Evolutionary conservation across 2,797 vertebrate species (phyloP).

Genomic region (Squalus acanthias): DNA sequence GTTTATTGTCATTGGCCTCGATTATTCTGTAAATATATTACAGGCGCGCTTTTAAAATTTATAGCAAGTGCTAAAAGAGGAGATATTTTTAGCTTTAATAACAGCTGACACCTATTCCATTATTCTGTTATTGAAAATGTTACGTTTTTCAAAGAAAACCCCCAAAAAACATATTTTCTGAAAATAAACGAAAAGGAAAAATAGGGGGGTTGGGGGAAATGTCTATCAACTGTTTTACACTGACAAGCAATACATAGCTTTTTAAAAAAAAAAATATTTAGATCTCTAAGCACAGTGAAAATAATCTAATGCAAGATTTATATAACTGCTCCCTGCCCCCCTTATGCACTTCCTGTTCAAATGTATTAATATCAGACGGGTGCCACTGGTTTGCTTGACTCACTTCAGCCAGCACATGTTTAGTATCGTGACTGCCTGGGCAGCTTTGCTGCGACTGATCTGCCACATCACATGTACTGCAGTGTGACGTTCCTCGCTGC

Average conservation of each 20-base stretch:
- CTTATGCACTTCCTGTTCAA: conserved; percentile 46
- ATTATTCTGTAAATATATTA: conserved; percentile 70
- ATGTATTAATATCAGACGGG: conserved; percentile 43
- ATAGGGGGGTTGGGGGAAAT: too few species aligned
- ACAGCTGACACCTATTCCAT: neutral
- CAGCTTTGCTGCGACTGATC: conserved; percentile 30
- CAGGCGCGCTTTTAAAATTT: neutral
- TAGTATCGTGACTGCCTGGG: conserved; percentile 41
- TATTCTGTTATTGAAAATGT: neutral
- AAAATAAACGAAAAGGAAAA: neutral
- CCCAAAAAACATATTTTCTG: neutral
- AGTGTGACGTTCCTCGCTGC: conserved; percentile 48
- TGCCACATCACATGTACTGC: conserved; percentile 41
- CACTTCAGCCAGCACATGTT: conserved; percentile 48
- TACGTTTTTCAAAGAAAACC: neutral
- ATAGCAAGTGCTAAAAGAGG: neutral
- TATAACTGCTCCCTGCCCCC: neutral
- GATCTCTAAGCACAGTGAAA: conserved; percentile 27
- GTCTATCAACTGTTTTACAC: neutral
- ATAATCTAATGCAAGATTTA: conserved; percentile 50
- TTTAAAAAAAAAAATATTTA: neutral
- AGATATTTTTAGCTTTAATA: neutral
- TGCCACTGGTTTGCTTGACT: conserved; percentile 41
- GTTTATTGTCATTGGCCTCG: conserved; percentile 85
- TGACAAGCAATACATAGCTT: neutral